Percentiles rank a stretch among this genome's conserved stretches.
Conservation (phyloP, 2,113 vertebrate species). For the Heptranchias perlo region DNA sequence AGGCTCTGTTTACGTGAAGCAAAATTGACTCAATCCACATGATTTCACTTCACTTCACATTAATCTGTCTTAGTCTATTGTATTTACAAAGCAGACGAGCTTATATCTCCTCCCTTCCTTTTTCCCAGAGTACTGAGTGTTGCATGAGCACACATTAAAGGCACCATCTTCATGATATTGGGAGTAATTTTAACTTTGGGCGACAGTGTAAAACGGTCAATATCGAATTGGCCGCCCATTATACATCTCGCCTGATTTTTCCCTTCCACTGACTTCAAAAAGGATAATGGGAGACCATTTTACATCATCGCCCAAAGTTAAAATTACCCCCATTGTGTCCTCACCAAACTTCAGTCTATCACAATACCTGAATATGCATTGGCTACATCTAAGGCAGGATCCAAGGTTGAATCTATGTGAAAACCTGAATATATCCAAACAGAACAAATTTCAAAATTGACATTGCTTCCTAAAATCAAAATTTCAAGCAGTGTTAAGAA, state of each 20-base stretch:
- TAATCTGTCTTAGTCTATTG: not conserved
- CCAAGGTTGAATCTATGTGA: not conserved
- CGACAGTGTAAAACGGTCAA: not conserved
- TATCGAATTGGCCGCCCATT: not conserved
- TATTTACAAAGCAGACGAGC: not conserved
- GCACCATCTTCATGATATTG: not conserved
- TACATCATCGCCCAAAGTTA: not conserved
- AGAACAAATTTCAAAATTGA: not conserved
- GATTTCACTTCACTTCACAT: not conserved
- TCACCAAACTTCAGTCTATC: not conserved
- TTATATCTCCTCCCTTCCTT: not conserved
- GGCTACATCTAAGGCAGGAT: not conserved
- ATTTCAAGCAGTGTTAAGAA: not conserved
- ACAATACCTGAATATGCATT: not conserved
- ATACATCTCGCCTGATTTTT: not conserved
- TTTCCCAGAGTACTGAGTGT: not conserved
- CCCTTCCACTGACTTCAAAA: not conserved
- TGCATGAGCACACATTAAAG: not conserved
- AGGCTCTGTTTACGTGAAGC: slow-evolving; percentile 31
- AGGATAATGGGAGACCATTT: no score
- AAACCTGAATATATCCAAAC: not conserved
- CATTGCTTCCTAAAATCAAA: not conserved
- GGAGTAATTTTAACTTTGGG: not conserved
- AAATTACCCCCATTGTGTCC: not conserved
- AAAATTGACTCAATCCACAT: slow-evolving; percentile 15